These are phyloP conservation scores for Marasmarcha lunaedactyla DNA, from an alignment of 2,888 invertebrate species.

Conservation along the genomic window DNA sequence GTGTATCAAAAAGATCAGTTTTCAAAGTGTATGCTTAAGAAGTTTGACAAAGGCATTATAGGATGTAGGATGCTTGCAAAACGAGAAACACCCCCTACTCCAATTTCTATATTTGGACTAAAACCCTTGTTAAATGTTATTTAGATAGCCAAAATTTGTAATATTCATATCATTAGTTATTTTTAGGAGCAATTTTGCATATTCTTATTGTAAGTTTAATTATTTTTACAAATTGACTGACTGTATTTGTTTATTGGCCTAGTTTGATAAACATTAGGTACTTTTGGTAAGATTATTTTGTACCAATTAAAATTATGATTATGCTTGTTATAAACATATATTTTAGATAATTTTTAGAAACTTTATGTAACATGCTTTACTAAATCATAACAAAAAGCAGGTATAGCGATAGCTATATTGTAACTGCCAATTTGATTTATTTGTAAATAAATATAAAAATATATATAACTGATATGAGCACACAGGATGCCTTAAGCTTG, in stretches of 20 bases:
- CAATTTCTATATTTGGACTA: slow-evolving; percentile 22
- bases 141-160: slow-evolving; percentile 66
- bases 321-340: slow-evolving; percentile 14
- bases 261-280: slow-evolving; percentile 35
- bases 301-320: slow-evolving; percentile 19
- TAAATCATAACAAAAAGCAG: slow-evolving; percentile 43
- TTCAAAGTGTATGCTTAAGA: slow-evolving; percentile 38
- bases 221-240: slow-evolving; percentile 39
- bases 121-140: slow-evolving; percentile 34
- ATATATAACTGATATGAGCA: slow-evolving; percentile 37
- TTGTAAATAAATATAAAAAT: slow-evolving; percentile 58
- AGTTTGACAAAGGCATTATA: slow-evolving; percentile 30
- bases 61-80: slow-evolving; percentile 18
- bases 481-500: slow-evolving; percentile 46
- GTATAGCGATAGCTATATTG: slow-evolving; percentile 38
- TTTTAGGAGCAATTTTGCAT: slow-evolving; percentile 52
- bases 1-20: slow-evolving; percentile 29
- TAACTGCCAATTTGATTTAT: slow-evolving; percentile 46
- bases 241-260: slow-evolving; percentile 43
- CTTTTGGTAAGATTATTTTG: slow-evolving; percentile 23
- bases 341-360: slow-evolving; percentile 30
- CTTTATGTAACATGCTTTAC: slow-evolving; percentile 45
- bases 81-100: slow-evolving; percentile 28
- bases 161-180: slow-evolving; percentile 69
- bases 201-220: slow-evolving; percentile 41